Percentiles rank a stretch among this genome's conserved stretches.
Conservation (phyloP, 1,140 invertebrate species). For the Lithobius niger region DNA sequence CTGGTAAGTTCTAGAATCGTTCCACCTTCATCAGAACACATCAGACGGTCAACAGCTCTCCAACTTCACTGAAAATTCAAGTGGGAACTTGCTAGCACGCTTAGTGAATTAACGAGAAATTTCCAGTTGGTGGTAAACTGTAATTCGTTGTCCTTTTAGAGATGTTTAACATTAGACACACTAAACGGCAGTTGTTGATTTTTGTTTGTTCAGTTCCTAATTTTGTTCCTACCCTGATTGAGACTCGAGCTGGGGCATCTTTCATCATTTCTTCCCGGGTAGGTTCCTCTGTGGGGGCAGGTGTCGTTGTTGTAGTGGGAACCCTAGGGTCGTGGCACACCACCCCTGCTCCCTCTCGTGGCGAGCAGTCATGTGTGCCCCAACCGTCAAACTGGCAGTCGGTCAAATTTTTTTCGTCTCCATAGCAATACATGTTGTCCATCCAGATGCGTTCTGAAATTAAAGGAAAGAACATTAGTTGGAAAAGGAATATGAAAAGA, state of each 20-base stretch:
- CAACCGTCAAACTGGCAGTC: slow-evolving; percentile 69
- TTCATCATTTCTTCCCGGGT: slow-evolving; percentile 1
- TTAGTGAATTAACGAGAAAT: too few species aligned
- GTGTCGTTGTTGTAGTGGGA: slow-evolving; percentile 14
- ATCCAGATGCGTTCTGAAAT: slow-evolving; percentile 62
- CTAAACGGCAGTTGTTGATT: too few species aligned
- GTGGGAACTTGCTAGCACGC: too few species aligned
- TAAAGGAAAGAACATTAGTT: neutral
- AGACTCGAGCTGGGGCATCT: slow-evolving; percentile 5
- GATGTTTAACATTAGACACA: too few species aligned
- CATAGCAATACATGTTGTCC: slow-evolving; percentile 76
- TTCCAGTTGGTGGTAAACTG: too few species aligned
- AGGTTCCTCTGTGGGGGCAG: slow-evolving; percentile 10
- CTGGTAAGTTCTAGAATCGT: too few species aligned
- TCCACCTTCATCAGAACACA: too few species aligned
- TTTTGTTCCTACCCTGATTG: slow-evolving; percentile 9
- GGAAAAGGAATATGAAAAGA: too few species aligned
- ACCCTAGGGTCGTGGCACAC: slow-evolving; percentile 39
- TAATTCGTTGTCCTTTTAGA: too few species aligned
- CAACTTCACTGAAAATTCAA: too few species aligned
- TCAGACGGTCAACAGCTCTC: too few species aligned
- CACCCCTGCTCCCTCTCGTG: slow-evolving; percentile 65
- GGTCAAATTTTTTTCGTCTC: slow-evolving; percentile 52
- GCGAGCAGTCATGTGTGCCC: slow-evolving; percentile 63
- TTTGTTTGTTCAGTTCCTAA: too few species aligned